phyloP scores from a whole-genome alignment of 2,888 invertebrate species.

The Xylota sylvarum region DNA sequence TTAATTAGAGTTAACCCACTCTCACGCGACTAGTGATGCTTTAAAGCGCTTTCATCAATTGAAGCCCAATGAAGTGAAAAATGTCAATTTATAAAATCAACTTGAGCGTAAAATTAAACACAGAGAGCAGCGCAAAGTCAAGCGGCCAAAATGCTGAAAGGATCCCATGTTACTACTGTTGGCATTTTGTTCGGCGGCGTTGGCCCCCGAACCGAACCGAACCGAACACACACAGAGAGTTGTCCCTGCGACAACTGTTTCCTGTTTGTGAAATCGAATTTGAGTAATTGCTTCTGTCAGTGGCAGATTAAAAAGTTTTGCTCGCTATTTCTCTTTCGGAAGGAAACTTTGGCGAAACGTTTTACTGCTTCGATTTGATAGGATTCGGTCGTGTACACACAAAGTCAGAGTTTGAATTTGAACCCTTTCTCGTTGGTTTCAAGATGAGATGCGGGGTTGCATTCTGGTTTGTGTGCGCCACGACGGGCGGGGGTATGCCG shows the following conservation, averaged over 20 bases:
- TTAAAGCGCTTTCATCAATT: constrained; percentile 73
- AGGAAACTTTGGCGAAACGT: constrained; percentile 65
- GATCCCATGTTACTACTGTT: constrained; percentile 55
- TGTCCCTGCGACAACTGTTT: constrained; percentile 72
- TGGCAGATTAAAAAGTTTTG: constrained; percentile 75
- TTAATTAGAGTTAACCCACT: constrained; percentile 74
- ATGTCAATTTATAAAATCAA: constrained; percentile 74
- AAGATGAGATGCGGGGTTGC: background rate
- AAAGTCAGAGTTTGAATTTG: constrained; percentile 4
- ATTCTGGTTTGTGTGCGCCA: background rate
- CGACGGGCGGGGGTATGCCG: background rate
- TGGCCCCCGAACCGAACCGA: too few relatives aligned
- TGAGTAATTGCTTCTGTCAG: constrained; percentile 77
- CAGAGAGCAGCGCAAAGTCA: constrained; percentile 50
- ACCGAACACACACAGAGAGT: constrained; percentile 14
- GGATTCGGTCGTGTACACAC: constrained; percentile 39
- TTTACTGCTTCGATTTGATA: constrained; percentile 54
- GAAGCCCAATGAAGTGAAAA: constrained; percentile 72
- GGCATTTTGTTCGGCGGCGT: constrained; percentile 18
- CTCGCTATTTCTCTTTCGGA: constrained; percentile 40
- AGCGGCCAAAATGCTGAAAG: constrained; percentile 63
- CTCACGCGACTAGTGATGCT: constrained; percentile 46
- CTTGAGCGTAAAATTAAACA: constrained; percentile 75
- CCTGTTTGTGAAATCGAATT: constrained; percentile 75
- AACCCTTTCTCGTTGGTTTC: constrained; percentile 29